Percentiles rank a stretch among this genome's conserved stretches.
phyloP scores from a whole-genome alignment of 1,140 invertebrate species.

The Pseudomyrmex concolor region DNA sequence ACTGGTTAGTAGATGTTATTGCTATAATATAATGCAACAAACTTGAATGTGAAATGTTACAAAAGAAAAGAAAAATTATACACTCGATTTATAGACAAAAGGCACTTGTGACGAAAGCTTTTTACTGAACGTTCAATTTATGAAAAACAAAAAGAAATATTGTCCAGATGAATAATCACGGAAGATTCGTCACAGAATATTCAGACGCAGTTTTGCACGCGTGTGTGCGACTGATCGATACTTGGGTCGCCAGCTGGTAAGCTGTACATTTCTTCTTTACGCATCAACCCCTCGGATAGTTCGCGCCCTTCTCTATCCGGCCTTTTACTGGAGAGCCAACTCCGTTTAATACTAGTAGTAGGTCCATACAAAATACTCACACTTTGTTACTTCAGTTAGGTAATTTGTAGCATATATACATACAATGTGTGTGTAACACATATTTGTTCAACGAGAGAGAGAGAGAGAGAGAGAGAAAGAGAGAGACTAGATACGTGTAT shows the following conservation, averaged over 20 bases:
- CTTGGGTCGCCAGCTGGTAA: slow-evolving; percentile 71
- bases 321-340: slow-evolving; percentile 28
- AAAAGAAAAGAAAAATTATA: background rate
- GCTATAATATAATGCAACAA: slow-evolving; percentile 7
- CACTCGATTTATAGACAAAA: background rate
- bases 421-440: background rate
- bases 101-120: background rate
- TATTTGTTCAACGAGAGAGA: background rate
- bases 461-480: too few relatives aligned
- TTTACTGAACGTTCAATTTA: background rate
- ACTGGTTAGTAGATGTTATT: background rate
- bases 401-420: background rate
- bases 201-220: slow-evolving; percentile 41
- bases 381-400: slow-evolving; percentile 34
- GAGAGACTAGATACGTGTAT: too few relatives aligned
- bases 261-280: slow-evolving; percentile 65
- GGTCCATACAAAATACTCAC: slow-evolving; percentile 21
- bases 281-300: slow-evolving; percentile 51
- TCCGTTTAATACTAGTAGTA: slow-evolving; percentile 29
- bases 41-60: background rate
- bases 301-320: slow-evolving; percentile 53
- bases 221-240: slow-evolving; percentile 72
- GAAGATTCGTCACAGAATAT: slow-evolving; percentile 47
- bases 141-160: slow-evolving; percentile 6
- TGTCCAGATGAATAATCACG: slow-evolving; percentile 54